These are phyloP conservation scores for Phataginus tetradactyla DNA, from an alignment of 2,797 vertebrate genomes.

Conservation along the genomic window DNA sequence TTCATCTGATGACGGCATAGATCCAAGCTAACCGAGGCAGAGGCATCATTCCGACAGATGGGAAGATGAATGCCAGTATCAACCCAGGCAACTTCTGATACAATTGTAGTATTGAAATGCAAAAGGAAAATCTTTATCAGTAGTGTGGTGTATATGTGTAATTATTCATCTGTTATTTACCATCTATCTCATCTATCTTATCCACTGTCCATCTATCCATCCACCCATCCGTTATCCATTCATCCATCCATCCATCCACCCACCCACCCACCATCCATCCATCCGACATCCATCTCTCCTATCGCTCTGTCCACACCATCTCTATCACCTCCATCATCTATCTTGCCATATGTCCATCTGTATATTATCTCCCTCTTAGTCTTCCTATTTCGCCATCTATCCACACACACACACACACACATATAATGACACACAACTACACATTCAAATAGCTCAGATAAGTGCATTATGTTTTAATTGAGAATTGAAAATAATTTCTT, in stretches of 20 bases:
- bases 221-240: background rate
- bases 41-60: fast-evolving
- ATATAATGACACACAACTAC: fast-evolving
- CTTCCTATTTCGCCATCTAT: too few relatives aligned
- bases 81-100: background rate
- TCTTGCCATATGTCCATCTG: background rate
- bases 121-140: background rate
- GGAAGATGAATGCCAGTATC: background rate
- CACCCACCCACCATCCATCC: background rate
- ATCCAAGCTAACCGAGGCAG: too few relatives aligned
- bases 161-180: background rate
- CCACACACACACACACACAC: too few relatives aligned
- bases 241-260: background rate
- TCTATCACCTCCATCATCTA: too few relatives aligned
- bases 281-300: background rate
- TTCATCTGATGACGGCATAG: background rate
- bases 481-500: background rate
- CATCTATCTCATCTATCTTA: background rate
- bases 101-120: background rate
- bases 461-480: fast-evolving
- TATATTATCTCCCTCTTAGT: background rate
- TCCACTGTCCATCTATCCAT: background rate
- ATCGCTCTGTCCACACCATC: background rate
- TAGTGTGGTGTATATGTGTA: fast-evolving
- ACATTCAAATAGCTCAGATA: background rate